Percentiles rank a stretch among this genome's conserved stretches.
Conservation (phyloP, 2,888 invertebrate genomes). For the Metallyticus violacea region DNA sequence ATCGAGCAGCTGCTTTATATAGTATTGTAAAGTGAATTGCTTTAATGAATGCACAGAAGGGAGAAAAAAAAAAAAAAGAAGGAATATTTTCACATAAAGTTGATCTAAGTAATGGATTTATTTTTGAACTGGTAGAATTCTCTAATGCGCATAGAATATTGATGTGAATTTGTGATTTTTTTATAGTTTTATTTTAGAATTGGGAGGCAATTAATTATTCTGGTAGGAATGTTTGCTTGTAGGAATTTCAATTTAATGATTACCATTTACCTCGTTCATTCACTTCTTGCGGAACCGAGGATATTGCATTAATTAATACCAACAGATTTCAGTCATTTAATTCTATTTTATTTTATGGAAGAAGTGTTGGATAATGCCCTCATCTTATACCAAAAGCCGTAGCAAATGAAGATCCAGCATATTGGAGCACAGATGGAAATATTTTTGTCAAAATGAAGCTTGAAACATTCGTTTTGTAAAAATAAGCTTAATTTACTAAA, state of each 20-base stretch:
- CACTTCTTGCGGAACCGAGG: background rate
- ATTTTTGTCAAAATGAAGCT: too few species aligned
- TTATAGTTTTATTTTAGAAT: constrained; percentile 36
- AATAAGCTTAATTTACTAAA: too few species aligned
- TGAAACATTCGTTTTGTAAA: too few species aligned
- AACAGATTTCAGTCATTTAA: constrained; percentile 4
- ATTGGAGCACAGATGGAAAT: too few species aligned
- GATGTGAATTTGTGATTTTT: constrained; percentile 32
- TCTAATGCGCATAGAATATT: background rate
- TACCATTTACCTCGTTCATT: constrained; percentile 12
- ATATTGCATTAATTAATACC: constrained; percentile 13
- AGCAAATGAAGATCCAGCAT: too few species aligned
- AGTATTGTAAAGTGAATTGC: constrained; percentile 7
- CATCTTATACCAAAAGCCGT: too few species aligned
- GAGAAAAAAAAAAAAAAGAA: constrained; percentile 4
- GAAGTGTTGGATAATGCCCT: background rate
- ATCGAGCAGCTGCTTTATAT: background rate
- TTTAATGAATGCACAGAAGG: constrained; percentile 6
- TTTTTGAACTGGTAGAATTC: background rate
- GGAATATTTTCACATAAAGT: constrained; percentile 11
- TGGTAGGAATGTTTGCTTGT: constrained; percentile 18
- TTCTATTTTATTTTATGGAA: constrained; percentile 1
- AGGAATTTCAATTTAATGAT: constrained; percentile 28
- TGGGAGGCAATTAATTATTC: constrained; percentile 21
- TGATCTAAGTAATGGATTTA: constrained; percentile 17